These are phyloP conservation scores for Diadema setosum DNA, from an alignment of 35 echinoderm and acorn worm genomes.

Conservation along the genomic window DNA sequence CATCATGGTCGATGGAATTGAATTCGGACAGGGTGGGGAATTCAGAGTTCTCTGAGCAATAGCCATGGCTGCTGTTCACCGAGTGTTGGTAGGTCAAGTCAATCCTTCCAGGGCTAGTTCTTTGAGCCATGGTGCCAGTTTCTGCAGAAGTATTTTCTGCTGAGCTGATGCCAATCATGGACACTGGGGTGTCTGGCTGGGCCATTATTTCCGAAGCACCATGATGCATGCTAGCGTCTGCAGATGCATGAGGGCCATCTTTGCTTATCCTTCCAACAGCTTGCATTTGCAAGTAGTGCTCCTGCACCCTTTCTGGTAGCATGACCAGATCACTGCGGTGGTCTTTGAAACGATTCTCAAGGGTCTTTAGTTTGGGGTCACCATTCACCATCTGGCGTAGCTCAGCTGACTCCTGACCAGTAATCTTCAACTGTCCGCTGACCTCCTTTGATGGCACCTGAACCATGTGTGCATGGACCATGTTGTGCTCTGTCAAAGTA, in stretches of 20 bases:
- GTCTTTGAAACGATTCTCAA: constrained; percentile 71
- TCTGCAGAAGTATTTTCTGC: not conserved
- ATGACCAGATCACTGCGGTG: constrained; percentile 31
- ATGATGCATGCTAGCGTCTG: constrained; percentile 7
- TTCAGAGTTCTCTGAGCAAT: not conserved
- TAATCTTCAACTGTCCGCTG: constrained; percentile 51
- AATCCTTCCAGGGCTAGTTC: not conserved
- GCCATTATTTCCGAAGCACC: not conserved
- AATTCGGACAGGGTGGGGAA: constrained; percentile 6
- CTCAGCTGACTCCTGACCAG: constrained; percentile 68
- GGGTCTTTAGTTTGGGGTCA: constrained; percentile 69
- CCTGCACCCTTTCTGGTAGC: constrained; percentile 3
- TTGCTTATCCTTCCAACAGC: not conserved
- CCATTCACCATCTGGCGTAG: constrained; percentile 57
- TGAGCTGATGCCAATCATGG: not conserved
- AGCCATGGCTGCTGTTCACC: not conserved
- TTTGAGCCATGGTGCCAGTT: not conserved
- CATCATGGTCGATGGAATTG: constrained; percentile 13
- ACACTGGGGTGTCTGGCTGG: not conserved
- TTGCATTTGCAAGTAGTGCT: not conserved
- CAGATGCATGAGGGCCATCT: not conserved
- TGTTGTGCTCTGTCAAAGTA: not conserved
- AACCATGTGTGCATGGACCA: not conserved
- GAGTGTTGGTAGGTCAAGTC: not conserved
- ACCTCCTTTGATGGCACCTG: not conserved